These are phyloP conservation scores for Orius laevigatus DNA, from an alignment of 1,140 invertebrate species.

Conservation along the genomic window DNA sequence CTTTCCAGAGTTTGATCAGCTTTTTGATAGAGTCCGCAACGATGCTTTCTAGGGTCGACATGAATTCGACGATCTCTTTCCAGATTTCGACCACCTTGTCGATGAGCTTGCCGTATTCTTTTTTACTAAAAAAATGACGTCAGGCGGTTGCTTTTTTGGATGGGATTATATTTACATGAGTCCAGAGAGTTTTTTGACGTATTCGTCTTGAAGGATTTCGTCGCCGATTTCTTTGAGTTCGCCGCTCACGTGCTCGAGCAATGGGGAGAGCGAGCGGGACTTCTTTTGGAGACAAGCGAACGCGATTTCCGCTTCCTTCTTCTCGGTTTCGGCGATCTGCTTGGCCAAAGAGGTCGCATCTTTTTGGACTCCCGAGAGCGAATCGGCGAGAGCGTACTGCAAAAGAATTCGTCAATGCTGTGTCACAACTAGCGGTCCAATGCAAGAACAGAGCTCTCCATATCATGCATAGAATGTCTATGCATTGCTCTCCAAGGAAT, in stretches of 20 bases:
- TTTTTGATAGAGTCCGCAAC: conserved; percentile 20
- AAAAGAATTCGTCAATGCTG: too few species aligned
- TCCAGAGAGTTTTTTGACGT: conserved; percentile 43
- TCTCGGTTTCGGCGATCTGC: too few species aligned
- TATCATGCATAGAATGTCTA: too few species aligned
- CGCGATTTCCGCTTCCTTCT: too few species aligned
- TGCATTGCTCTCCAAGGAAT: too few species aligned
- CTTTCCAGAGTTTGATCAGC: conserved; percentile 27
- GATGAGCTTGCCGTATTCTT: conserved; percentile 3
- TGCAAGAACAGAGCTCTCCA: too few species aligned
- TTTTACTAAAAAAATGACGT: conserved; percentile 16
- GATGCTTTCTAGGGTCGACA: conserved; percentile 22
- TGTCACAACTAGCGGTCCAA: too few species aligned
- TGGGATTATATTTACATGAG: conserved; percentile 35
- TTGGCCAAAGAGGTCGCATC: too few species aligned
- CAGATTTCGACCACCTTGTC: conserved; percentile 4
- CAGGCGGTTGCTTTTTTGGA: neutral
- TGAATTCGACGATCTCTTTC: conserved; percentile 11
- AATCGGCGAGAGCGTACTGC: too few species aligned
- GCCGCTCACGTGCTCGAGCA: neutral
- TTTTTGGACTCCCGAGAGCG: too few species aligned
- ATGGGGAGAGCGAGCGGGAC: neutral
- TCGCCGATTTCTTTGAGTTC: conserved; percentile 41
- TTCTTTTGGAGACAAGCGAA: neutral
- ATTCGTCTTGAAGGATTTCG: conserved; percentile 46